phyloP scores from a whole-genome alignment of 2,797 vertebrate species.

The Todus mexicanus region DNA sequence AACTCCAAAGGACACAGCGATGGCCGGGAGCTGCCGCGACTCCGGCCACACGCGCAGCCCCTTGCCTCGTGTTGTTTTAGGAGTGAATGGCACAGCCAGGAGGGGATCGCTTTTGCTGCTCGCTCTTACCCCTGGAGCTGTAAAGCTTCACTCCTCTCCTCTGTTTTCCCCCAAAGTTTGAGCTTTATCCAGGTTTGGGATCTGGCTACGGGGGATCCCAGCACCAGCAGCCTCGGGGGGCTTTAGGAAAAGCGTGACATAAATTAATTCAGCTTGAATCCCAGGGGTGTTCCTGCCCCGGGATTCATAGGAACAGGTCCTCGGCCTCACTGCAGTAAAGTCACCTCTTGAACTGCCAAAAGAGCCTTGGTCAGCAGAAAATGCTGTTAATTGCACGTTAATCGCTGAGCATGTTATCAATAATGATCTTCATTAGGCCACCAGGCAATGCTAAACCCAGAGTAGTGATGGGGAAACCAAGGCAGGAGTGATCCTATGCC shows the following conservation, averaged over 20 bases:
- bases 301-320: not conserved
- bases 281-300: not conserved
- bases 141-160: not conserved
- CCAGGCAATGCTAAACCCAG: not conserved
- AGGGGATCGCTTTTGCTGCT: not conserved
- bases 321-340: not conserved
- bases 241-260: not conserved
- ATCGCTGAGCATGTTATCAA: accelerated
- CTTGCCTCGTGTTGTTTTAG: accelerated
- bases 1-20: not conserved
- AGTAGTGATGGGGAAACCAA: not conserved
- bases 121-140: not conserved
- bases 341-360: not conserved
- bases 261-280: not conserved
- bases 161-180: accelerated
- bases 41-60: not conserved
- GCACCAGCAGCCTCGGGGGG: accelerated
- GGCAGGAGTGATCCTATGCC: not conserved
- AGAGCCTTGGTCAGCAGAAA: not conserved
- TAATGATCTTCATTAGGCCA: accelerated
- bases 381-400: accelerated
- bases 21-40: not conserved
- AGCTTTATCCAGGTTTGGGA: not conserved
- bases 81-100: not conserved
- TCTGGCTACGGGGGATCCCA: not conserved